Percentiles rank a stretch among this genome's conserved stretches.
These are phyloP conservation scores for Cremastinae sp. DNA, from an alignment of 2,888 invertebrate genomes.

Conservation along the genomic window DNA sequence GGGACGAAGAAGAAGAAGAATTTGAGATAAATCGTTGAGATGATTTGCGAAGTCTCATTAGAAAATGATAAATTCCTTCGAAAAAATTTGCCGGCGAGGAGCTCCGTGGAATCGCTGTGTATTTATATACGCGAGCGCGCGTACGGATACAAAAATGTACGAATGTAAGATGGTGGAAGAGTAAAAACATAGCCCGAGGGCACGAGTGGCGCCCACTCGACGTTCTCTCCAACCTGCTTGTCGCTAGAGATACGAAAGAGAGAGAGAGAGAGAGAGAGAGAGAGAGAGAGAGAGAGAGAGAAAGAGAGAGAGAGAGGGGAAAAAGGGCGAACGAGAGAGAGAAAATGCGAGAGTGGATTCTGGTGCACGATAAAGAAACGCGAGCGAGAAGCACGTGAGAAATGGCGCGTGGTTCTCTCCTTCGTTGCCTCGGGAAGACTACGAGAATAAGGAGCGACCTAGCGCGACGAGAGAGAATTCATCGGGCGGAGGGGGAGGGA, in stretches of 20 bases:
- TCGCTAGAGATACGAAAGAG: too few species aligned
- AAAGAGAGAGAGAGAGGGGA: conserved; percentile 48
- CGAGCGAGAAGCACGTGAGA: conserved; percentile 25
- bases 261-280: conserved; percentile 44
- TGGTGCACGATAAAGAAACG: conserved; percentile 10
- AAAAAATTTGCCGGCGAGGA: background rate
- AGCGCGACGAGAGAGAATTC: background rate
- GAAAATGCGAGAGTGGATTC: conserved; percentile 16
- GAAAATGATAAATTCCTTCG: too few species aligned
- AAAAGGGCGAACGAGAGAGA: too few species aligned
- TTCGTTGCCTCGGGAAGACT: background rate
- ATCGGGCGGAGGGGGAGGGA: conserved; percentile 1
- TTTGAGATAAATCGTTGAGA: too few species aligned
- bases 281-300: conserved; percentile 11
- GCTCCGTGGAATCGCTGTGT: conserved; percentile 2
- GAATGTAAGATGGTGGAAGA: conserved; percentile 60
- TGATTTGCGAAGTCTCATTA: too few species aligned
- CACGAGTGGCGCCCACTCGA: conserved; percentile 76
- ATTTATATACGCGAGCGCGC: background rate
- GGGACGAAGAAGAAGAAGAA: too few species aligned
- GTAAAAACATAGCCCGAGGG: conserved; percentile 72
- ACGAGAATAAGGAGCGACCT: conserved; percentile 14
- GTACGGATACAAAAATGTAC: conserved; percentile 7
- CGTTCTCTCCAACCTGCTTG: conserved; percentile 67
- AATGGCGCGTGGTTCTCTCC: background rate